These are phyloP conservation scores for Podilymbus podiceps DNA, from an alignment of 2,113 vertebrate genomes.

Conservation along the genomic window DNA sequence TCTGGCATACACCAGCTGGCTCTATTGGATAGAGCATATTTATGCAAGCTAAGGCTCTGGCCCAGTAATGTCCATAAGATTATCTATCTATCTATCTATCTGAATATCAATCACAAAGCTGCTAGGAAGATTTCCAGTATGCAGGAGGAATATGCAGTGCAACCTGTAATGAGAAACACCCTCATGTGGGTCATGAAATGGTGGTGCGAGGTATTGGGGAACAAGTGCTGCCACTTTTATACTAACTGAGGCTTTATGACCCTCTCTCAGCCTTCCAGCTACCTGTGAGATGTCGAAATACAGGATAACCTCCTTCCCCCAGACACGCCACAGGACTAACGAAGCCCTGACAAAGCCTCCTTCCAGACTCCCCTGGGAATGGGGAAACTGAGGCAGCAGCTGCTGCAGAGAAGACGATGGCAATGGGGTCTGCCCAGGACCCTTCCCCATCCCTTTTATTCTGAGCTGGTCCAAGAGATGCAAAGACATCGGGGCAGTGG, in stretches of 20 bases:
- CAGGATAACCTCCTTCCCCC: background rate
- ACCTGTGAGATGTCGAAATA: background rate
- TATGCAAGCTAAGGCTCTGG: background rate
- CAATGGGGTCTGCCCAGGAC: rapidly evolving
- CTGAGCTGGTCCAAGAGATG: background rate
- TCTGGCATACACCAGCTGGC: background rate
- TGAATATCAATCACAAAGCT: background rate
- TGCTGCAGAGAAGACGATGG: background rate
- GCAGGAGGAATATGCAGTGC: background rate
- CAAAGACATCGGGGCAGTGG: rapidly evolving
- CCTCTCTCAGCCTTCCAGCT: background rate
- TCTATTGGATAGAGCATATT: background rate
- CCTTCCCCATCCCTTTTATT: background rate
- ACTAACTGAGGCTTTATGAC: background rate
- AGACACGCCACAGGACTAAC: background rate
- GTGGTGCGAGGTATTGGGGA: background rate
- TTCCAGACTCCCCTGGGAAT: background rate
- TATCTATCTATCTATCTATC: too few species aligned
- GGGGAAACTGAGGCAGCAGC: background rate
- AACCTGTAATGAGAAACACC: background rate
- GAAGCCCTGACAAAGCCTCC: background rate
- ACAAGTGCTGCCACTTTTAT: background rate
- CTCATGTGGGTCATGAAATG: rapidly evolving
- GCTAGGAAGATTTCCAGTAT: background rate
- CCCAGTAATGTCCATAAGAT: background rate